Evolutionary conservation across 2,797 vertebrate species (phyloP).

Genomic region (Sebastes matsubarae): DNA sequence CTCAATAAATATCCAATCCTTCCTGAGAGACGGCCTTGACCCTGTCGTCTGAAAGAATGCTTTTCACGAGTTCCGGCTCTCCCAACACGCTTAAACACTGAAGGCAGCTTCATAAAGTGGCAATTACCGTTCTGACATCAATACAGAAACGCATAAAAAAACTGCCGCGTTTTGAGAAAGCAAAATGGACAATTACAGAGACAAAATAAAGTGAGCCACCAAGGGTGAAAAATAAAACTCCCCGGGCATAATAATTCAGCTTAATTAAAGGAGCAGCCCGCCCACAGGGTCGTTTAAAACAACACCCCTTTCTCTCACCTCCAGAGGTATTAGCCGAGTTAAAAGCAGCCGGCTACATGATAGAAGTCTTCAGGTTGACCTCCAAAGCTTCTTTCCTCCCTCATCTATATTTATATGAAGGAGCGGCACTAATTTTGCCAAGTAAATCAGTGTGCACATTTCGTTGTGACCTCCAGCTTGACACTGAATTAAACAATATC

Average conservation of each 20-base stretch:
- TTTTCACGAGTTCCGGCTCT: conserved; percentile 33
- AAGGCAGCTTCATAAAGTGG: conserved; percentile 75
- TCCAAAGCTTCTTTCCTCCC: conserved; percentile 65
- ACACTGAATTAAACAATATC: conserved; percentile 86
- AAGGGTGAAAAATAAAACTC: conserved; percentile 54
- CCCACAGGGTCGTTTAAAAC: conserved; percentile 55
- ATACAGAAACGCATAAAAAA: conserved; percentile 50
- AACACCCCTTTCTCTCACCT: conserved; percentile 33
- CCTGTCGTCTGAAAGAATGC: conserved; percentile 55
- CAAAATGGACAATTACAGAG: conserved; percentile 72
- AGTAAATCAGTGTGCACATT: conserved; percentile 80
- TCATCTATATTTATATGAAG: conserved; percentile 84
- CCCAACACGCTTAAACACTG: conserved; percentile 60
- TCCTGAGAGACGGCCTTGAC: conserved; percentile 74
- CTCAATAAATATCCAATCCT: conserved; percentile 81
- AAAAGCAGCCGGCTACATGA: conserved; percentile 65
- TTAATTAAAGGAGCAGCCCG: conserved; percentile 71
- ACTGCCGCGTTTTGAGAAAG: conserved; percentile 37
- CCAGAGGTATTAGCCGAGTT: conserved; percentile 61
- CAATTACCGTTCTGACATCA: conserved; percentile 82
- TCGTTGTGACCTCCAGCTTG: conserved; percentile 78
- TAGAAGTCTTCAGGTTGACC: conserved; percentile 73
- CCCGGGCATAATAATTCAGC: conserved; percentile 67
- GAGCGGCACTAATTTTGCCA: conserved; percentile 81
- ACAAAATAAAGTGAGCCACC: conserved; percentile 63